phyloP scores from a whole-genome alignment of 2,797 vertebrate species.

The Hybognathus amarus region DNA sequence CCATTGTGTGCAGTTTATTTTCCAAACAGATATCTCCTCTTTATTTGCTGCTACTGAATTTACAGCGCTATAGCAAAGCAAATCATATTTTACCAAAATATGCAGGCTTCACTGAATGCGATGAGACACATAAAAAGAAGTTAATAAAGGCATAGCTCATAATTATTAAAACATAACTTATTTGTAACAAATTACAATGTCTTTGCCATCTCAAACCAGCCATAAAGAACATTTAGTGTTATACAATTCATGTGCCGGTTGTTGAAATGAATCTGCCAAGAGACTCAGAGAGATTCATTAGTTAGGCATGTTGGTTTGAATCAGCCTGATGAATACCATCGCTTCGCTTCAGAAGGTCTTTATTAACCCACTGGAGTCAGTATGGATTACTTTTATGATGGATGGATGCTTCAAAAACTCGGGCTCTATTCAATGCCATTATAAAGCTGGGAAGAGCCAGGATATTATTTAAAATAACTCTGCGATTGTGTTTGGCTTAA shows the following conservation, averaged over 20 bases:
- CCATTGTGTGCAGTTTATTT: not conserved
- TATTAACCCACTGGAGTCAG: not conserved
- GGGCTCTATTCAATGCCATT: not conserved
- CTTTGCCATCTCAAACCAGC: too few species aligned
- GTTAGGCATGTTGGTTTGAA: too few species aligned
- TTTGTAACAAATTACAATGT: not conserved
- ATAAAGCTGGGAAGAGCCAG: not conserved
- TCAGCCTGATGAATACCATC: too few species aligned
- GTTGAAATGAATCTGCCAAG: too few species aligned
- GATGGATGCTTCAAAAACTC: not conserved
- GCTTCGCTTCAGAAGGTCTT: not conserved
- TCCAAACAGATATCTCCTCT: not conserved
- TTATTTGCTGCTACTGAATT: slow-evolving; percentile 11
- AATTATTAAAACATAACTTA: not conserved
- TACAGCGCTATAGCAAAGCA: not conserved
- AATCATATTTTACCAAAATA: not conserved
- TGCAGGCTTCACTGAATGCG: not conserved
- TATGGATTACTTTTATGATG: not conserved
- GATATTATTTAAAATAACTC: not conserved
- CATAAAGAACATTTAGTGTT: too few species aligned
- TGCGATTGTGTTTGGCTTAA: not conserved
- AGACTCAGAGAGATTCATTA: too few species aligned
- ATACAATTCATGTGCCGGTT: too few species aligned
- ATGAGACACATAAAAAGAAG: not conserved
- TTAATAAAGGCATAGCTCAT: not conserved